Conservation (phyloP, 2,797 vertebrate genomes). For the Hirundo rustica region DNA sequence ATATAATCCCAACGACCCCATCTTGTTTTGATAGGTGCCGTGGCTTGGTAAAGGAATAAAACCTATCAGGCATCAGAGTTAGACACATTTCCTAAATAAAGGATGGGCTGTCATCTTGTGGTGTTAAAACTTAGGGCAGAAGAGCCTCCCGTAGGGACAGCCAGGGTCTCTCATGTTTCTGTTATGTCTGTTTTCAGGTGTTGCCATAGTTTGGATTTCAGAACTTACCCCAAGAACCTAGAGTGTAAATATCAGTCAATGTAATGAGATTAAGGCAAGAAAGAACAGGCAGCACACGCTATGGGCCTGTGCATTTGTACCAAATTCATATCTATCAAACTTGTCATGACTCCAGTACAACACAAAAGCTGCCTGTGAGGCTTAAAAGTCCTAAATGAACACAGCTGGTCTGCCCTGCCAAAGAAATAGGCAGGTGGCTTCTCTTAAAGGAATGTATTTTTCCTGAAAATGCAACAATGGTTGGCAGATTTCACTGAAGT, state of each 20-base stretch:
- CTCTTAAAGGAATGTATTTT: background rate
- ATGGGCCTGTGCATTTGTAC: background rate
- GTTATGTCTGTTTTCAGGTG: slow-evolving; percentile 18
- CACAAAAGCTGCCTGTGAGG: background rate
- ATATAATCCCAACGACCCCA: background rate
- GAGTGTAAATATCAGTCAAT: slow-evolving; percentile 2
- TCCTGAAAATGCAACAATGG: background rate
- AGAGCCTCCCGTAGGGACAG: background rate
- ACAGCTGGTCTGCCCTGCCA: background rate
- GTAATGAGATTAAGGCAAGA: slow-evolving; percentile 5
- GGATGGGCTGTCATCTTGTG: background rate
- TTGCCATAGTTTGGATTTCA: slow-evolving; percentile 6
- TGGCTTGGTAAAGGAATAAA: slow-evolving; percentile 4
- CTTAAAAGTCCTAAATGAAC: background rate
- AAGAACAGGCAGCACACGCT: background rate
- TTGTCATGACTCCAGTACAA: background rate
- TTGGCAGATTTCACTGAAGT: background rate
- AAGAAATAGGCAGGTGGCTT: background rate
- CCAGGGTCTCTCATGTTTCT: background rate
- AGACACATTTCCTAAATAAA: background rate
- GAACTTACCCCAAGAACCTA: background rate
- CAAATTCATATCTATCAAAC: background rate
- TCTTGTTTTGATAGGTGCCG: background rate
- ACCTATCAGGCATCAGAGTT: background rate
- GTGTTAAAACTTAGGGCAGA: background rate